Evolutionary conservation across 2,113 vertebrate genomes (phyloP).

Genomic region (Cyprinus carpio): DNA sequence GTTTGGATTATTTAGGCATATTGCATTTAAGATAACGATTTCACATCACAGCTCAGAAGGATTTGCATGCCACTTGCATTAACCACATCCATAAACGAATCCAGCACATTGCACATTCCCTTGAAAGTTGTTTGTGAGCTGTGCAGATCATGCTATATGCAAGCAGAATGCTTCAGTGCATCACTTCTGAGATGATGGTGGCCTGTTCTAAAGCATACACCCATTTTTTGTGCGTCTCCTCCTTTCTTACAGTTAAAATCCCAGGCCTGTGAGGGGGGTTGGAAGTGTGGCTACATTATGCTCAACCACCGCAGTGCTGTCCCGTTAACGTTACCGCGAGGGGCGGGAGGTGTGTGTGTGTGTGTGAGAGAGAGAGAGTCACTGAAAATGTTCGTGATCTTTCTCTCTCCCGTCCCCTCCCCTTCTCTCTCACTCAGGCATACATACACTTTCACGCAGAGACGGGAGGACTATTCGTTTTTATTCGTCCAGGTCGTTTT

Average conservation of each 20-base stretch:
- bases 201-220: neutral
- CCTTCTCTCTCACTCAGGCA: slow-evolving; percentile 15
- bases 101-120: neutral
- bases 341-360: neutral
- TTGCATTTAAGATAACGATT: neutral
- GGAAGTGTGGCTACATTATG: slow-evolving; percentile 28
- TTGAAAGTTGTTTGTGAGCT: neutral
- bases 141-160: neutral
- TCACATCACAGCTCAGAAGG: neutral
- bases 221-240: slow-evolving; percentile 10
- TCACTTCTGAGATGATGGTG: neutral
- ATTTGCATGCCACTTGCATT: neutral
- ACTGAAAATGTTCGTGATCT: slow-evolving; percentile 1
- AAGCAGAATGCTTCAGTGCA: neutral
- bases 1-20: neutral
- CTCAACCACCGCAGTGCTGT: slow-evolving; percentile 48
- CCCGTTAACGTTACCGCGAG: slow-evolving; percentile 30
- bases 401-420: neutral
- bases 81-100: neutral
- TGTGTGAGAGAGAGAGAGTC: too few species aligned
- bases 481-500: neutral
- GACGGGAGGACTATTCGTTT: slow-evolving; percentile 10
- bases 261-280: slow-evolving; percentile 16
- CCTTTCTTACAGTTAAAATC: slow-evolving; percentile 1
- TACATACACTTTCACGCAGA: slow-evolving; percentile 27